Evolutionary conservation across 2,113 vertebrate species (phyloP).

Genomic region (Arizona elegans): DNA sequence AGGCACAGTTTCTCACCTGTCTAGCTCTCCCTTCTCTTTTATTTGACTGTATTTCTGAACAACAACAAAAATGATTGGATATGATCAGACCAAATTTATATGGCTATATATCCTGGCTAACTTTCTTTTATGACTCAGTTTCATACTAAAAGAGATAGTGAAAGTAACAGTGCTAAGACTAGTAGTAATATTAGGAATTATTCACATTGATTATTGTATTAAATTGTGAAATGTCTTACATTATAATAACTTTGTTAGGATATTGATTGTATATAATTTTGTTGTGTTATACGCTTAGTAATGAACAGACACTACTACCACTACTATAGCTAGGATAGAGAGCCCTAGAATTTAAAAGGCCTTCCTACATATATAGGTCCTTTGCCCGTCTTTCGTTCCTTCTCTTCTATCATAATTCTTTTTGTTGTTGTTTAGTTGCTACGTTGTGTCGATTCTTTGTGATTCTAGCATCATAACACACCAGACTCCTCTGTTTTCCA

Average conservation of each 20-base stretch:
- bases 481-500: background rate
- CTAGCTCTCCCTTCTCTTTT: background rate
- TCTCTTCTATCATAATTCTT: background rate
- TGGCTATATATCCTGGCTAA: background rate
- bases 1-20: background rate
- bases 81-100: background rate
- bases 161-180: background rate
- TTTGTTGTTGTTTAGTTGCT: background rate
- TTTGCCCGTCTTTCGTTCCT: background rate
- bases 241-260: background rate
- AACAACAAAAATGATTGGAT: background rate
- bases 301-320: background rate
- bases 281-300: background rate
- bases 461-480: background rate
- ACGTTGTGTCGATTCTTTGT: background rate
- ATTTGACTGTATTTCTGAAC: background rate
- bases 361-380: background rate
- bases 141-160: background rate
- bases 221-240: background rate
- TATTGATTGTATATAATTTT: background rate
- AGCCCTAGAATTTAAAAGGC: background rate
- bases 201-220: background rate
- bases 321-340: background rate
- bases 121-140: background rate
- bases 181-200: background rate